Base-by-base conservation (phyloP, 2,113 vertebrate species). In the Phalacrocorax carbo region DNA sequence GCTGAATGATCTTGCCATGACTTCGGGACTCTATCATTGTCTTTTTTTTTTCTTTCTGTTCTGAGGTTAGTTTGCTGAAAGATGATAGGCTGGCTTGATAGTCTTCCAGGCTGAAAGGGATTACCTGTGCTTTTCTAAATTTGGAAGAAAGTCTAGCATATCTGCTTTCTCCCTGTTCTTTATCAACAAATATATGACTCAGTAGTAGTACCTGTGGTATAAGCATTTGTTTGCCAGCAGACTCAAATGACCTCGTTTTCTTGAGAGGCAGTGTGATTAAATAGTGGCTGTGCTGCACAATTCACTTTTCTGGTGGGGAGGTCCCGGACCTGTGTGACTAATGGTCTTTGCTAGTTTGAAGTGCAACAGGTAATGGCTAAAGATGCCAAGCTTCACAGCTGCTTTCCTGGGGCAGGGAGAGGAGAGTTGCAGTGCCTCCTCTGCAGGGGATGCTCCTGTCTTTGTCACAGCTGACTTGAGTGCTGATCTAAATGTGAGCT, bases 191-290 rank as follows among this genome's bases (percentile, higher is more conserved):
- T 70, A 18, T 55, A 49, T 6, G 80, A 69, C 40, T 92, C 42
- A 23, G 11, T 90, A 19, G 13, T 17, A 62, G n/a, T 55, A 77
- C 48, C 68, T 84, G 26, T 82, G 65, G 57, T 86, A 7, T 54
- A 68, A 71, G 64, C 4, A 20, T 76, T 80, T 82, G 62, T 64
- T 76, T 90, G 72, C 54, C 61, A 44, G 38, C 54, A 62, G 46
- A 55, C 84, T 88, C 3, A 2, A 46, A 54, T 66, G 48, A 62
- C 86, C 61, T 93, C 7, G 2, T 69, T 93, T 87, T 68, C n/a
- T 61, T 48, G 29, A 82, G 69, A n/a, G 16, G 6, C 2, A 0
- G 1, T 0, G 0, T 32, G 38, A 62, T 89, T 71, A 32, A 44
- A 26, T 34, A 61, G n/a, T 48, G 44, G 12, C 18, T 85, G 30